Conservation (phyloP, 1,140 invertebrate genomes). For the Drusus annulatus region DNA sequence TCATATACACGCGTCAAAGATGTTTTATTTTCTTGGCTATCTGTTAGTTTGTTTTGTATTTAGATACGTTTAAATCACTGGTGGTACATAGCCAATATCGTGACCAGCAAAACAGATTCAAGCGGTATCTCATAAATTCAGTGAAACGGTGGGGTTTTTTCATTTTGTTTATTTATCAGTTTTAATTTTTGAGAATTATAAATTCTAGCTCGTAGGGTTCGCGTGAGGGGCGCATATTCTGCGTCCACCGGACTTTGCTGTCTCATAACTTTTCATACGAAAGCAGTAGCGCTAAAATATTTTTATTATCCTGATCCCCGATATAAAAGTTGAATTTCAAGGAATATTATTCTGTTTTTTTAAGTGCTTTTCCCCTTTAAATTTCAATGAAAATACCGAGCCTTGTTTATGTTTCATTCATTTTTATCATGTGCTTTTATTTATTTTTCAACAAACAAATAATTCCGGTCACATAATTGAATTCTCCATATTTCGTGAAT, state of each 20-base stretch:
- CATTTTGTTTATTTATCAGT: constrained; percentile 23
- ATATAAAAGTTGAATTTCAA: neutral
- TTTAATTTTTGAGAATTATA: constrained; percentile 36
- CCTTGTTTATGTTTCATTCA: too few species aligned
- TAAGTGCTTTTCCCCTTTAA: too few species aligned
- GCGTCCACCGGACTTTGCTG: constrained; percentile 32
- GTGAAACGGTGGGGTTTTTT: neutral
- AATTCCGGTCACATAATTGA: too few species aligned
- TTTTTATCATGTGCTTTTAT: too few species aligned
- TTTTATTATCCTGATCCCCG: constrained; percentile 4
- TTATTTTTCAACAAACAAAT: too few species aligned
- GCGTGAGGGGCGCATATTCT: constrained; percentile 33
- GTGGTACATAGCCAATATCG: neutral
- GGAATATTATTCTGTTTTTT: too few species aligned
- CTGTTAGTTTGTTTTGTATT: too few species aligned
- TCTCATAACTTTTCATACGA: constrained; percentile 34
- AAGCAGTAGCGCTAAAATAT: constrained; percentile 5
- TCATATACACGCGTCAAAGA: too few species aligned
- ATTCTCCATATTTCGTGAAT: too few species aligned
- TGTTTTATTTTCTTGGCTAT: too few species aligned
- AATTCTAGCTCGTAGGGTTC: constrained; percentile 11
- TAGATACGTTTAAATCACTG: too few species aligned
- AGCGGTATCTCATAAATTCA: constrained; percentile 23
- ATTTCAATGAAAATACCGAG: too few species aligned
- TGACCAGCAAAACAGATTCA: constrained; percentile 15